Evolutionary conservation across 1,140 invertebrate species (phyloP).

Genomic region (Cotesia vestalis): DNA sequence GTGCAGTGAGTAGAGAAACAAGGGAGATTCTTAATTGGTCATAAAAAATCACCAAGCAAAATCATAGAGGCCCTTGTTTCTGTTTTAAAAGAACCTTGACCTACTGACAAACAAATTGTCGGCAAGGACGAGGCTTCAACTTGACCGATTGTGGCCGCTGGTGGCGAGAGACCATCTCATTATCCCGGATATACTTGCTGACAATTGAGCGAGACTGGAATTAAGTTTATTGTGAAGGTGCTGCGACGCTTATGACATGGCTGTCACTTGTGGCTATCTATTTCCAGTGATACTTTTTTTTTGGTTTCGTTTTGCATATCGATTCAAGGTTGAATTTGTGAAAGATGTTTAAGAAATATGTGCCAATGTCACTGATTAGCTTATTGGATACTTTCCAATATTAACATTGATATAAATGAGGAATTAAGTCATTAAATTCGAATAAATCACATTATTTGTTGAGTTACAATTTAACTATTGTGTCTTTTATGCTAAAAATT

Average conservation of each 20-base stretch:
- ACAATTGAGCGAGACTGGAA: neutral
- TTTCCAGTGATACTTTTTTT: neutral
- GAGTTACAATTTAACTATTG: too few species aligned
- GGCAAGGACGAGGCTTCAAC: slow-evolving; percentile 32
- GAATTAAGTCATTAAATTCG: too few species aligned
- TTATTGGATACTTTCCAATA: neutral
- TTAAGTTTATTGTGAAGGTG: neutral
- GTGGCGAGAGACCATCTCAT: neutral
- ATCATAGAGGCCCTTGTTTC: slow-evolving; percentile 22
- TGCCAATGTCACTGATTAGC: slow-evolving; percentile 8
- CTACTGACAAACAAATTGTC: slow-evolving; percentile 30
- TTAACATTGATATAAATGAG: neutral
- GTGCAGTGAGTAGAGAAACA: neutral
- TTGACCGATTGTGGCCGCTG: slow-evolving; percentile 31
- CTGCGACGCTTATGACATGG: too few species aligned
- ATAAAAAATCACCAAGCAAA: slow-evolving; percentile 29
- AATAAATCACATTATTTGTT: too few species aligned
- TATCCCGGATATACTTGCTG: neutral
- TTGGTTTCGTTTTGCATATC: too few species aligned
- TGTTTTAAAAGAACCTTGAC: slow-evolving; percentile 31
- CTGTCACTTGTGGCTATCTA: too few species aligned
- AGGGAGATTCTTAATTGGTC: slow-evolving; percentile 22
- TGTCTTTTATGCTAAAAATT: too few species aligned
- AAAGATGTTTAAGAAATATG: neutral
- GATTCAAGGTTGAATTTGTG: too few species aligned